A percentile compares a stretch with the other conserved stretches of the same genome.
phyloP scores from a whole-genome alignment of 2,888 invertebrate species.

The Liopterus haemorrhoidalis region DNA sequence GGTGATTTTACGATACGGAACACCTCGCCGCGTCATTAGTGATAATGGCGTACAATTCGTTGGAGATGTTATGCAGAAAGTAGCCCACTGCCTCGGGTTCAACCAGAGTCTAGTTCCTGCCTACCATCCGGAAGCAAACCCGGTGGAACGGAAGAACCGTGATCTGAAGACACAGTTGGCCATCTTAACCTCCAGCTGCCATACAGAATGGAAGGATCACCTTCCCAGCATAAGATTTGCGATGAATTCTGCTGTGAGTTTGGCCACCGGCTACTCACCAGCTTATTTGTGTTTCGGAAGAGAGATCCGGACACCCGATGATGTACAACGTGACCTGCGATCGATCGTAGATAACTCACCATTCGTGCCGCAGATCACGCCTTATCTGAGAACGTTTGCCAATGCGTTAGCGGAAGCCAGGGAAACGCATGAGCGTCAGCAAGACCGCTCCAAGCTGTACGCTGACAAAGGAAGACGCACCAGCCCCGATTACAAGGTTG shows the following conservation, averaged over 20 bases:
- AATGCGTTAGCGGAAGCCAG: conserved; percentile 14
- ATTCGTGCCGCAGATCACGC: conserved; percentile 30
- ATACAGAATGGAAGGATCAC: conserved; percentile 29
- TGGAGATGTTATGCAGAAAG: conserved; percentile 37
- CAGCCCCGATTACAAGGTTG: conserved; percentile 19
- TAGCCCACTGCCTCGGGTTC: conserved; percentile 25
- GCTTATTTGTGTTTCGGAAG: conserved; percentile 33
- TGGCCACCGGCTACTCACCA: conserved; percentile 28
- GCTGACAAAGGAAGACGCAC: conserved; percentile 24
- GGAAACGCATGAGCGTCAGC: conserved; percentile 21
- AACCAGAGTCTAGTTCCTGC: conserved; percentile 31
- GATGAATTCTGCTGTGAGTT: conserved; percentile 28
- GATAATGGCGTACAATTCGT: conserved; percentile 41
- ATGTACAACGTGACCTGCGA: conserved; percentile 22
- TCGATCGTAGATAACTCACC: conserved; percentile 30
- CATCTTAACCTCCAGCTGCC: conserved; percentile 29
- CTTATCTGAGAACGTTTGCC: conserved; percentile 20
- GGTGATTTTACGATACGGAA: conserved; percentile 37
- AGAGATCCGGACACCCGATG: conserved; percentile 30
- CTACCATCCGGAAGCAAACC: conserved; percentile 39
- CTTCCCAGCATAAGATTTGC: conserved; percentile 32
- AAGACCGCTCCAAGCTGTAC: conserved; percentile 23
- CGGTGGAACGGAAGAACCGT: conserved; percentile 36
- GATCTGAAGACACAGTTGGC: conserved; percentile 33
- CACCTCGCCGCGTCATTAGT: conserved; percentile 35